A percentile compares a stretch with the other conserved stretches of the same genome.
These are phyloP conservation scores for Coenonympha arcania DNA, from an alignment of 2,888 invertebrate species.

Conservation along the genomic window DNA sequence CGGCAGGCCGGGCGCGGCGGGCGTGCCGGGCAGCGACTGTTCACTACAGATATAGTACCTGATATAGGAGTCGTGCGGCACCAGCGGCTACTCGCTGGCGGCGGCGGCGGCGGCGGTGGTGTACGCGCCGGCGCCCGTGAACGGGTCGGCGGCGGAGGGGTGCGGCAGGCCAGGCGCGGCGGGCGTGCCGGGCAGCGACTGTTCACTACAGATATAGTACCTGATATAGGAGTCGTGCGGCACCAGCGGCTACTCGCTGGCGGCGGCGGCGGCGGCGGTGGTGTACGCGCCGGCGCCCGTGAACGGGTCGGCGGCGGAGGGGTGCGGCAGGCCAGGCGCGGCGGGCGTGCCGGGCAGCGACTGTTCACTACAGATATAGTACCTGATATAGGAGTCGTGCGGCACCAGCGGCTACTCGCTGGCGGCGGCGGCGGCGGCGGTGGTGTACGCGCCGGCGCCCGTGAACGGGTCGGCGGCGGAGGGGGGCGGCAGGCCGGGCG, in stretches of 20 bases:
- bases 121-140: constrained; percentile 81
- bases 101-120: constrained; percentile 67
- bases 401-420: constrained; percentile 53
- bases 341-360: constrained; percentile 78
- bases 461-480: constrained; percentile 77
- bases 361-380: too few relatives aligned
- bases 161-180: constrained; percentile 57
- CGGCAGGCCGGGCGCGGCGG: constrained; percentile 56
- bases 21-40: constrained; percentile 78
- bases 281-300: constrained; percentile 81
- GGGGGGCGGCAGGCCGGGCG: constrained; percentile 46
- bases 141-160: constrained; percentile 74
- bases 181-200: constrained; percentile 78
- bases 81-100: constrained; percentile 44
- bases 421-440: constrained; percentile 50
- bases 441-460: constrained; percentile 80
- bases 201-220: too few relatives aligned
- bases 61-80: constrained; percentile 63
- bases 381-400: constrained; percentile 61
- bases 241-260: constrained; percentile 47
- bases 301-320: constrained; percentile 75
- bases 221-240: constrained; percentile 64
- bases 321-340: constrained; percentile 55
- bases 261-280: constrained; percentile 57
- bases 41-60: too few relatives aligned